A percentile compares a stretch with the other conserved stretches of the same genome.
phyloP scores from a whole-genome alignment of 1,140 invertebrate species.

The Cotesia chilonis region DNA sequence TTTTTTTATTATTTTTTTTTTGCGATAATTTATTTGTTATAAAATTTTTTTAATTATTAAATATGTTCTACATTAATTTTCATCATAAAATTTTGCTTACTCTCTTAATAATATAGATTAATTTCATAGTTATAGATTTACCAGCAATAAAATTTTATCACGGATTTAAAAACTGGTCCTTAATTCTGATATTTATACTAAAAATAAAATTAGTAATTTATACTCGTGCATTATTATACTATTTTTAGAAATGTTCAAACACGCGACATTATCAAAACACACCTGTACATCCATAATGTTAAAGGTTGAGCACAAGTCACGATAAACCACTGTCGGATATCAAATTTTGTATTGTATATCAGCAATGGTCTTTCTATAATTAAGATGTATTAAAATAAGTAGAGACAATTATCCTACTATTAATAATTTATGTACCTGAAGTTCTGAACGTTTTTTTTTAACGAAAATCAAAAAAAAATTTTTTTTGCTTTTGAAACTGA shows the following conservation, averaged over 20 bases:
- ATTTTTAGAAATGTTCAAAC: conserved; percentile 23
- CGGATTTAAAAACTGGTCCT: not conserved
- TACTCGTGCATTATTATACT: conserved; percentile 19
- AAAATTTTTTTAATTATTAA: no score
- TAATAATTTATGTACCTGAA: not conserved
- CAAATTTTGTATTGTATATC: conserved; percentile 92
- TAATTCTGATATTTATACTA: not conserved
- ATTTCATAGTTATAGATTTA: no score
- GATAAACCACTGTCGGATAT: conserved; percentile 93
- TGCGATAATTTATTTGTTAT: no score
- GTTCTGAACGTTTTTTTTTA: no score
- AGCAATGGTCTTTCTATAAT: conserved; percentile 81
- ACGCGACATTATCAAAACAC: conserved; percentile 42
- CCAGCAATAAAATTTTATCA: no score
- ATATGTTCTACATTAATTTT: no score
- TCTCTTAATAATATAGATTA: no score
- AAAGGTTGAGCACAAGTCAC: conserved; percentile 89
- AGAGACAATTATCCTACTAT: conserved; percentile 26
- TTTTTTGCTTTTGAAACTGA: no score
- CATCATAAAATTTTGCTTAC: no score
- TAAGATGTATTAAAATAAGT: conserved; percentile 27
- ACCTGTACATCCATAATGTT: conserved; percentile 94
- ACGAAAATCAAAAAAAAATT: no score
- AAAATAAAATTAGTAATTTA: conserved; percentile 2
- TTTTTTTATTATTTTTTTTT: no score